Percentiles rank a stretch among this genome's conserved stretches.
Evolutionary conservation across 2,888 invertebrate species (phyloP).

Genomic region (Eristalis arbustorum): DNA sequence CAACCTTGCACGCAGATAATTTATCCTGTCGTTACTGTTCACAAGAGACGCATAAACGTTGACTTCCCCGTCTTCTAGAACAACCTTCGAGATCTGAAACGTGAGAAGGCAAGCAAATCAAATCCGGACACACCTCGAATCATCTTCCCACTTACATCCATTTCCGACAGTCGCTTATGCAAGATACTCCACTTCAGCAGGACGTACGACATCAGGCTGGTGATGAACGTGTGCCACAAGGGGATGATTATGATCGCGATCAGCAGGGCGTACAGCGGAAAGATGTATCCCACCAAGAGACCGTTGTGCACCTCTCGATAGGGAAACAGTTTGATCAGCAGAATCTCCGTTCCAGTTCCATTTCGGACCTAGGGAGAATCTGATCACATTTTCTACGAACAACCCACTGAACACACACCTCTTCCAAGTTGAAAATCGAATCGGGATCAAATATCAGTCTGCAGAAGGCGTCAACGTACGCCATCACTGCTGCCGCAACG

Average conservation of each 20-base stretch:
- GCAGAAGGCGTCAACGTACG: slow-evolving; percentile 73
- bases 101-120: neutral
- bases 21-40: slow-evolving; percentile 29
- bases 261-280: slow-evolving; percentile 70
- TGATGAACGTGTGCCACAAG: slow-evolving; percentile 76
- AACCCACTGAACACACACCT: slow-evolving; percentile 53
- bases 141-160: slow-evolving; percentile 74
- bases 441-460: slow-evolving; percentile 73
- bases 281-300: slow-evolving; percentile 73
- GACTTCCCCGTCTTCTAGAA: slow-evolving; percentile 8
- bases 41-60: neutral
- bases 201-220: slow-evolving; percentile 75
- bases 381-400: neutral
- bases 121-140: neutral
- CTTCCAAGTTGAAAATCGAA: slow-evolving; percentile 73
- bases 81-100: slow-evolving; percentile 29
- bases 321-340: slow-evolving; percentile 75
- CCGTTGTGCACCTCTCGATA: slow-evolving; percentile 74
- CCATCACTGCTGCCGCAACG: slow-evolving; percentile 72
- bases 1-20: slow-evolving; percentile 71
- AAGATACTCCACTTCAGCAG: slow-evolving; percentile 74
- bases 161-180: slow-evolving; percentile 72
- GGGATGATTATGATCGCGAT: slow-evolving; percentile 74
- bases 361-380: slow-evolving; percentile 40
- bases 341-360: slow-evolving; percentile 73